Percentiles rank a stretch among this genome's conserved stretches.
These are phyloP conservation scores for Lutjanus erythropterus DNA, from an alignment of 2,113 vertebrate genomes.

Conservation along the genomic window DNA sequence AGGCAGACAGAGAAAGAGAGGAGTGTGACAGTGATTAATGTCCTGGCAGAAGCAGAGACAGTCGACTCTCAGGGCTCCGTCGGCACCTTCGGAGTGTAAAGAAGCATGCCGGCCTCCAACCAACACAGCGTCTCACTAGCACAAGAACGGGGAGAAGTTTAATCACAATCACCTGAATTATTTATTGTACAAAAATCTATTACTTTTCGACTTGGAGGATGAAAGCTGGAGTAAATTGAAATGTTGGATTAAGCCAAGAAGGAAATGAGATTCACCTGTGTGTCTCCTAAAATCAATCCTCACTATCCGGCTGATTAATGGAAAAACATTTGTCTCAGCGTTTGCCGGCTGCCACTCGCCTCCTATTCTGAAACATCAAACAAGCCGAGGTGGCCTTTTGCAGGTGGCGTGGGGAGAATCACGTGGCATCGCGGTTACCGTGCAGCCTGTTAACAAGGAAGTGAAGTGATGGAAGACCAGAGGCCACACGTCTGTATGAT, in stretches of 20 bases:
- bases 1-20: conserved; percentile 67
- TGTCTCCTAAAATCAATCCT: conserved; percentile 50
- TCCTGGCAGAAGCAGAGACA: conserved; percentile 74
- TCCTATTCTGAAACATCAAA: conserved; percentile 53
- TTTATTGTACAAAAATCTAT: conserved; percentile 69
- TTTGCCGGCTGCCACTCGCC: background rate
- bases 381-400: conserved; percentile 28
- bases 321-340: conserved; percentile 39
- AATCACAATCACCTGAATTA: conserved; percentile 75
- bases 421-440: conserved; percentile 20
- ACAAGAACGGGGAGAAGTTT: conserved; percentile 24
- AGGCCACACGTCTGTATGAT: conserved; percentile 67
- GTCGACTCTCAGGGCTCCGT: conserved; percentile 45
- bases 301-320: conserved; percentile 51
- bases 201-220: conserved; percentile 40
- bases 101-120: conserved; percentile 4
- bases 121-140: background rate
- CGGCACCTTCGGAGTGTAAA: conserved; percentile 23
- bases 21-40: conserved; percentile 86
- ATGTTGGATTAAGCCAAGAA: conserved; percentile 63
- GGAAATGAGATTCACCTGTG: conserved; percentile 74
- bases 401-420: conserved; percentile 20
- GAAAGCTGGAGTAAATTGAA: conserved; percentile 63
- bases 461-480: conserved; percentile 60
- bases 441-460: conserved; percentile 66